A percentile compares a stretch with the other conserved stretches of the same genome.
Conservation (phyloP, 2,797 vertebrate genomes). For the Anabacerthia variegaticeps region DNA sequence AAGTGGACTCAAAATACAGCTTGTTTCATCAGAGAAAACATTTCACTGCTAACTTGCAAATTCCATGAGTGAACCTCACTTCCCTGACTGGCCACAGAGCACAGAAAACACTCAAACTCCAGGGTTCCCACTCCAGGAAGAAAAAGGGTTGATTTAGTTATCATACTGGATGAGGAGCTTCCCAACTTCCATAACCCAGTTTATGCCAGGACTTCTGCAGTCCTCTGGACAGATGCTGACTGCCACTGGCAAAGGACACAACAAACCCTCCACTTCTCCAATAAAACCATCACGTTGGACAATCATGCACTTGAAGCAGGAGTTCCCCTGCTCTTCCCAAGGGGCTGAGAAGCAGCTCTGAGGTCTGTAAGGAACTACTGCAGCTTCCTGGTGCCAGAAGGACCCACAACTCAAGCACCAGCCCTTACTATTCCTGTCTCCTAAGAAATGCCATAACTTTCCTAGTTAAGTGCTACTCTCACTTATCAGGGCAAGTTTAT, state of each 20-base stretch:
- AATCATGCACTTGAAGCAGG: background rate
- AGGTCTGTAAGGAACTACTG: background rate
- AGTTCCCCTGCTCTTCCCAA: background rate
- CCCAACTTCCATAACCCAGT: background rate
- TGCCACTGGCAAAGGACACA: background rate
- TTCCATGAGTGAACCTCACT: background rate
- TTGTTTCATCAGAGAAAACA: background rate
- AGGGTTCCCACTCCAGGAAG: background rate
- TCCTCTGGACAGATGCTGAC: background rate
- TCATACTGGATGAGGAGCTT: background rate
- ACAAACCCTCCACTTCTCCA: background rate
- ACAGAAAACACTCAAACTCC: background rate
- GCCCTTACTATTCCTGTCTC: background rate
- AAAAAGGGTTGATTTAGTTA: background rate
- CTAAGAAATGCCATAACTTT: fast-evolving
- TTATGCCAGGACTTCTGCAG: background rate
- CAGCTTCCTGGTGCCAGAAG: background rate
- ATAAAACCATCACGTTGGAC: fast-evolving
- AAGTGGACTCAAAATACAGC: background rate
- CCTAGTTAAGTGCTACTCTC: background rate
- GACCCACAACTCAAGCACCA: background rate
- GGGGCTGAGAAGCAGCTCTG: background rate
- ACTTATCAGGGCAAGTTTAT: background rate
- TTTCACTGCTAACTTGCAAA: background rate
- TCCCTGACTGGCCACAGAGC: background rate